Base-by-base conservation (phyloP, 2,113 vertebrate species). In the Apistogramma diplotaenia region DNA sequence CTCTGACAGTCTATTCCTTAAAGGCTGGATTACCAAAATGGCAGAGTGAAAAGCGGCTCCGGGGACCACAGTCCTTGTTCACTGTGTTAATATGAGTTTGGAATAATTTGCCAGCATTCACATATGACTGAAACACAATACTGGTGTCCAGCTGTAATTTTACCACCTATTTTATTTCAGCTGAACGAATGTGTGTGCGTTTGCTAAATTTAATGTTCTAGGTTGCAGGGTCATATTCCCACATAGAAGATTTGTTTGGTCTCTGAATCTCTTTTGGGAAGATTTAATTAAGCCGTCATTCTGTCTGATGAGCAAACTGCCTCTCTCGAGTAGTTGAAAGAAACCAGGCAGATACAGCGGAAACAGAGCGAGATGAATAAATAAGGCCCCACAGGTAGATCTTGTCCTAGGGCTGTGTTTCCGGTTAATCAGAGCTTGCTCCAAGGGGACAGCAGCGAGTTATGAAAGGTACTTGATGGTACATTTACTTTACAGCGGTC, bases 401-500 rank as follows among this genome's bases (percentile, higher is more conserved):
- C 43, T 49, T 13, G 25, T 23, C 65, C 65, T 49, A 43, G 1
- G 65, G 25, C 43, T 51, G 43, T 70, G 25, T 18, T 70, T 70
- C 43, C 49, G 43, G 6, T 51, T 62, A 18, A 81, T 25, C 51
- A 2, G 8, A 35, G 8, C 19, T 19, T 79, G 29, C 58, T 72
- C 37, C 53, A 56, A 67, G 54, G 23, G 49, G 54, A 31, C 0
- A 27, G n/a, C 74, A 23, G 37, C 43, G 62, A 37, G 27, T 65
- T 46, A 55, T 37, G 16, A 74, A 73, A 78, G 21, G 5, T n/a
- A 49, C 35, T 51, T 35, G 8, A 35, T 58, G 33, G 43, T 27
- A 53, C 54, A 88, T 97, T 97, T 97, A 99, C 98, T 99, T 98
- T 85, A 99, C 94, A 70, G 97, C 97, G 11, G 97, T 96, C 85